Conservation (phyloP, 2,888 invertebrate genomes). For the Tenthredo amoena region DNA sequence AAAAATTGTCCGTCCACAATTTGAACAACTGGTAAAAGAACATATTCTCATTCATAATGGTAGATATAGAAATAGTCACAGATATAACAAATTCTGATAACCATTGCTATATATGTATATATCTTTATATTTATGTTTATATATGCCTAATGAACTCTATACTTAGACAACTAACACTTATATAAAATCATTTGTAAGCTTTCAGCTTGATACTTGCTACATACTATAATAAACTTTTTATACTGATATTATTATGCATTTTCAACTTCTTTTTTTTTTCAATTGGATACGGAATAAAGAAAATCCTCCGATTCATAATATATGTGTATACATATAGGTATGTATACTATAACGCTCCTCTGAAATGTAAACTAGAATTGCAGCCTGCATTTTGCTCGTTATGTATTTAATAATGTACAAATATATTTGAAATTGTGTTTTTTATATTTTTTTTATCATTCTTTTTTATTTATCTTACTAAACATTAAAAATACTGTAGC, state of each 20-base stretch:
- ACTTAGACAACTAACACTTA: slow-evolving; percentile 48
- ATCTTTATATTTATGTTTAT: slow-evolving; percentile 45
- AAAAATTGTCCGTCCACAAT: slow-evolving; percentile 37
- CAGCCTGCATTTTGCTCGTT: neutral
- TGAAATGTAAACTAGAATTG: neutral
- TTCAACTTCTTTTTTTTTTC: slow-evolving; percentile 55
- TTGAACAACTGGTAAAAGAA: slow-evolving; percentile 53
- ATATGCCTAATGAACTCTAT: slow-evolving; percentile 22
- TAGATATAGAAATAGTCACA: slow-evolving; percentile 40
- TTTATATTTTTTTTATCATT: neutral
- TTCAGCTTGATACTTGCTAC: slow-evolving; percentile 40
- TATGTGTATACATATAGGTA: slow-evolving; percentile 47
- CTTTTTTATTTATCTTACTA: neutral
- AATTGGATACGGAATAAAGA: slow-evolving; percentile 53
- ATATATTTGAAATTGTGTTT: neutral
- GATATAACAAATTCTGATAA: slow-evolving; percentile 35
- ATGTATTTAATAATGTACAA: neutral
- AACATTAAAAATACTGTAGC: neutral
- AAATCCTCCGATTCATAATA: slow-evolving; percentile 55
- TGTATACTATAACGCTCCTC: slow-evolving; percentile 1
- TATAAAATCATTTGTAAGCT: slow-evolving; percentile 49
- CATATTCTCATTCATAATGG: slow-evolving; percentile 49
- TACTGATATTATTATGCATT: slow-evolving; percentile 60
- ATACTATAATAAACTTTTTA: slow-evolving; percentile 55
- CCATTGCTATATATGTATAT: slow-evolving; percentile 33